These are phyloP conservation scores for Austrolebias charrua DNA, from an alignment of 2,797 vertebrate genomes.

Conservation along the genomic window DNA sequence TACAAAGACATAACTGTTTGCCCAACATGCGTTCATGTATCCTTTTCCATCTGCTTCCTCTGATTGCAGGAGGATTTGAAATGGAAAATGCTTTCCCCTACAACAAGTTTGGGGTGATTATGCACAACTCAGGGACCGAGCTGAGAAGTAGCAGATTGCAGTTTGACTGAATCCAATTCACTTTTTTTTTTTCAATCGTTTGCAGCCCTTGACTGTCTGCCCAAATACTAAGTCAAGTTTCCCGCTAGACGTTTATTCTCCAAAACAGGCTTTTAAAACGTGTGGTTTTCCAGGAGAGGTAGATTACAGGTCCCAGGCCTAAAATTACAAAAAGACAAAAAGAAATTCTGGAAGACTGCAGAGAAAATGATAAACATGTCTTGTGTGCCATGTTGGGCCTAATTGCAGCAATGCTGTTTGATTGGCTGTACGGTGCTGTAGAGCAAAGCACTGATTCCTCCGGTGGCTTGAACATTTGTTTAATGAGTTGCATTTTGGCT, in stretches of 20 bases:
- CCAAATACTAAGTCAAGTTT: background rate
- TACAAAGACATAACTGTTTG: slow-evolving; percentile 21
- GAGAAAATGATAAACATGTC: slow-evolving; percentile 16
- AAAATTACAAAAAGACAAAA: slow-evolving; percentile 9
- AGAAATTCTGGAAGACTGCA: slow-evolving; percentile 4
- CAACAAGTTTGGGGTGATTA: slow-evolving; percentile 20
- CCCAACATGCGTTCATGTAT: slow-evolving; percentile 35
- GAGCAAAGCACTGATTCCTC: slow-evolving; percentile 6
- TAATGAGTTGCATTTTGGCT: slow-evolving; percentile 37
- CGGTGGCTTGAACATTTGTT: slow-evolving; percentile 12
- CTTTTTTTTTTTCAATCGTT: slow-evolving; percentile 11
- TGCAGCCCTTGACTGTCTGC: background rate
- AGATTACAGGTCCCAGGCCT: background rate
- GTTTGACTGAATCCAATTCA: slow-evolving; percentile 33
- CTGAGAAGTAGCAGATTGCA: slow-evolving; percentile 18
- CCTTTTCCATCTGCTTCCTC: slow-evolving; percentile 24
- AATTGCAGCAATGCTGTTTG: slow-evolving; percentile 15
- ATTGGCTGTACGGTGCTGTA: slow-evolving; percentile 20
- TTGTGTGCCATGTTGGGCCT: slow-evolving; percentile 3
- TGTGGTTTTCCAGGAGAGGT: background rate
- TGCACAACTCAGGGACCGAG: slow-evolving; percentile 8
- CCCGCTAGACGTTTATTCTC: slow-evolving; percentile 4
- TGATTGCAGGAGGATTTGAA: slow-evolving; percentile 41
- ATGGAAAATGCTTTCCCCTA: slow-evolving; percentile 18
- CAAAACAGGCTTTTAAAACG: background rate